Evolutionary conservation across 2,888 invertebrate genomes (phyloP), one percentile per base, ranked within the genome.

Genomic region (Drosophila setosimentum): DNA sequence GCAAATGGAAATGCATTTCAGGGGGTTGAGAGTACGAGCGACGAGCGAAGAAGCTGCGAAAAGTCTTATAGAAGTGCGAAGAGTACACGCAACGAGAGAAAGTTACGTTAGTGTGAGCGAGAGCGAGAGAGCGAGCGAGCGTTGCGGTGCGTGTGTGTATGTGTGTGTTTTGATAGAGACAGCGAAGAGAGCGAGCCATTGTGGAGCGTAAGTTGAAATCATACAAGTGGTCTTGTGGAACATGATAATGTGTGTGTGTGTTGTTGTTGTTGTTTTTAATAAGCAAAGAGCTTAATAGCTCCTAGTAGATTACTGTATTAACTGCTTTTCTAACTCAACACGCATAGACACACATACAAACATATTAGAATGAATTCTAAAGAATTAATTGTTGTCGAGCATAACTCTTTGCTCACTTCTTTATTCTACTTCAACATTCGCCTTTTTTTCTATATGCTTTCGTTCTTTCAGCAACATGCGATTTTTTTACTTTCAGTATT

Each of bases 211-310:
- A 74, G 68, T 87, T 16, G 62, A 80, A 91, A 88, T 91, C 84
- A 84, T 79, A 89, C 89, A 89, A 86, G 89, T 89, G 91, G 84
- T 76, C 67, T 68, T 69, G 75, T 78, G 76, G 80, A 78, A 78
- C 78, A 51, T 62, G 64, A 60, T 61, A 40, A 21, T 30, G 24
- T 45, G 45, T 13, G 7, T 13, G 4, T 29, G n/a, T 50, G 30
- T 51, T 51, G n/a, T 50, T 24, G 13, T 33, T 33, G 10, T 35
- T 54, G 54, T n/a, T 54, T 65, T 54, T 79, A 79, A 79, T 71
- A 80, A 79, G 65, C 73, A 45, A n/a, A 37, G 33, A 51, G 67
- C 45, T 68, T 73, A 65, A 65, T 78, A 66, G 68, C 55, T 59
- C 48, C 54, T 61, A 64, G 48, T 74, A 63, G 59, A 65, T 76